These are phyloP conservation scores for Sebastes flavidus DNA, from an alignment of 2,797 vertebrate species.

Conservation along the genomic window DNA sequence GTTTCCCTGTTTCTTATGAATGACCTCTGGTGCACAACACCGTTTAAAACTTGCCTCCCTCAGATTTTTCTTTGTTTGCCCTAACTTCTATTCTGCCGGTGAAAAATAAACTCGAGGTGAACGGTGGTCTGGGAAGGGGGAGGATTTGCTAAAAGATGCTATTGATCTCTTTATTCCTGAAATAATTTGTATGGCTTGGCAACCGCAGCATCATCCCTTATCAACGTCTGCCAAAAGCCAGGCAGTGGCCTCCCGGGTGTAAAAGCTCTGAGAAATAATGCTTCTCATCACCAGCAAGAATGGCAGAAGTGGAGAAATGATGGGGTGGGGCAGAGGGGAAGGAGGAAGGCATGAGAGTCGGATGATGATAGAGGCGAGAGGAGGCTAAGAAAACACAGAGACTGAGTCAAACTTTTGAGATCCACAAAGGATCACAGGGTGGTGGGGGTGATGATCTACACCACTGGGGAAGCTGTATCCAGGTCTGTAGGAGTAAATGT, in stretches of 20 bases:
- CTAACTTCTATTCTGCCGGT: constrained; percentile 51
- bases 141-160: constrained; percentile 75
- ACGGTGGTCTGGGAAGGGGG: constrained; percentile 51
- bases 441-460: background rate
- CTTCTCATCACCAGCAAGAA: constrained; percentile 64
- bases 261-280: constrained; percentile 67
- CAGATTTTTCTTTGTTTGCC: constrained; percentile 47
- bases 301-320: constrained; percentile 34
- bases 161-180: constrained; percentile 79
- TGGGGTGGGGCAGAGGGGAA: constrained; percentile 4
- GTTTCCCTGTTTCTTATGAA: constrained; percentile 11
- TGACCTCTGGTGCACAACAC: constrained; percentile 28
- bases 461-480: background rate
- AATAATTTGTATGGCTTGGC: constrained; percentile 77
- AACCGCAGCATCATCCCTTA: constrained; percentile 71
- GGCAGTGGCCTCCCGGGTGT: constrained; percentile 52
- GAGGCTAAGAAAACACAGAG: constrained; percentile 10
- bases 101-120: constrained; percentile 63
- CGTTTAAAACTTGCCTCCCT: constrained; percentile 37
- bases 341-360: constrained; percentile 17
- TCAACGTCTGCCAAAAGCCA: constrained; percentile 75
- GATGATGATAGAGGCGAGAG: constrained; percentile 21
- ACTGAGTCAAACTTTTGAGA: constrained; percentile 36
- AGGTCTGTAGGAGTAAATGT: constrained; percentile 1
- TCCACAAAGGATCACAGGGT: constrained; percentile 1